Percentiles rank a stretch among this genome's conserved stretches.
phyloP scores from a whole-genome alignment of 2,888 invertebrate genomes.

The Cheilosia vernalis region DNA sequence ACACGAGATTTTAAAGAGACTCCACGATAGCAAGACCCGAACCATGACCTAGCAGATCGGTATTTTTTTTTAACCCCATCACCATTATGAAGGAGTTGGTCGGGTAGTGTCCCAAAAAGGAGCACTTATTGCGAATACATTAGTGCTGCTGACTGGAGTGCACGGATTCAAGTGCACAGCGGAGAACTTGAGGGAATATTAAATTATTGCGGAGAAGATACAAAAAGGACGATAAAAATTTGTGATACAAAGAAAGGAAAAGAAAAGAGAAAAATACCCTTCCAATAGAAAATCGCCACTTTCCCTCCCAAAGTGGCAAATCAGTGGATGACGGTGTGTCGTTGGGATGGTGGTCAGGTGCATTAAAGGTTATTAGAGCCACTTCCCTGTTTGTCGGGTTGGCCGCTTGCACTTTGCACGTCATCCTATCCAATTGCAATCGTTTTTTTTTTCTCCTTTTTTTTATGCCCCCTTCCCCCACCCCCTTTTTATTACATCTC shows the following conservation, averaged over 20 bases:
- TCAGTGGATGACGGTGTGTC: conserved; percentile 58
- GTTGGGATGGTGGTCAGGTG: conserved; percentile 48
- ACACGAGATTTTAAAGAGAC: conserved; percentile 65
- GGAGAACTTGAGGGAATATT: conserved; percentile 68
- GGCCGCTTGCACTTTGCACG: conserved; percentile 12
- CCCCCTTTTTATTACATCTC: not conserved
- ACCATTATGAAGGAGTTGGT: conserved; percentile 15
- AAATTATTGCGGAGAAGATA: conserved; percentile 63
- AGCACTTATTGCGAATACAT: conserved; percentile 74
- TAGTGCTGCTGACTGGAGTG: conserved; percentile 45
- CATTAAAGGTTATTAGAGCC: conserved; percentile 70
- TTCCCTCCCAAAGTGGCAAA: conserved; percentile 62
- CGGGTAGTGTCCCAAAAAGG: conserved; percentile 21
- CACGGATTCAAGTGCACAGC: conserved; percentile 60
- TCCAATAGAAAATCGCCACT: conserved; percentile 66
- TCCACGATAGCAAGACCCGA: conserved; percentile 47
- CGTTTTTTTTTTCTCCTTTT: conserved; percentile 12
- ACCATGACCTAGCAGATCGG: conserved; percentile 58
- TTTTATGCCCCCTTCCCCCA: no score
- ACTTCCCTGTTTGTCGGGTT: conserved; percentile 13
- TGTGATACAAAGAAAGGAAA: not conserved
- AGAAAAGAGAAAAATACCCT: conserved; percentile 6
- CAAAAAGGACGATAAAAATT: conserved; percentile 18
- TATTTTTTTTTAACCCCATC: conserved; percentile 48
- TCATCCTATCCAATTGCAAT: conserved; percentile 58